phyloP scores from a whole-genome alignment of 2,888 invertebrate species.

The Homarus gammarus region DNA sequence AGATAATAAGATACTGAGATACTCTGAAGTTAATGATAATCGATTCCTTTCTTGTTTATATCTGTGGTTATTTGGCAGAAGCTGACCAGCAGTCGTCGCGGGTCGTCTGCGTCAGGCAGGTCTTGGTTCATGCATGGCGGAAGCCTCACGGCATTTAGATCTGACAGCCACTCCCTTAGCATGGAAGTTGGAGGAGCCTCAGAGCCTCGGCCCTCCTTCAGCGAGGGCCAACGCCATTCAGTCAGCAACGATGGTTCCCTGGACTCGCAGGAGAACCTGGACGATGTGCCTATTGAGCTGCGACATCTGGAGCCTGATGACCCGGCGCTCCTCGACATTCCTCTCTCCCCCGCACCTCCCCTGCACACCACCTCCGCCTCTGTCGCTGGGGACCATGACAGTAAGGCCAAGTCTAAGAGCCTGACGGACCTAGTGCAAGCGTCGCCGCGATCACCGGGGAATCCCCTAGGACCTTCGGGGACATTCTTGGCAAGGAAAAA shows the following conservation, averaged over 20 bases:
- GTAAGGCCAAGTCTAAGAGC: slow-evolving; percentile 71
- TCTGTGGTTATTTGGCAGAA: slow-evolving; percentile 63
- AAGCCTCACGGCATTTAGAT: slow-evolving; percentile 49
- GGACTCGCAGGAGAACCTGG: slow-evolving; percentile 80
- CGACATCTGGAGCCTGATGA: slow-evolving; percentile 84
- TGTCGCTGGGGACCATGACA: slow-evolving; percentile 46
- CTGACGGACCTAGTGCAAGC: slow-evolving; percentile 69
- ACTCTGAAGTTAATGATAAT: background rate
- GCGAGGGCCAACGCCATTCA: slow-evolving; percentile 50
- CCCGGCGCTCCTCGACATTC: slow-evolving; percentile 69
- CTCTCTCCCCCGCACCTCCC: slow-evolving; percentile 53
- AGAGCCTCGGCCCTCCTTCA: slow-evolving; percentile 61
- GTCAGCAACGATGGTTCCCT: slow-evolving; percentile 68
- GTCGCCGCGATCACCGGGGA: slow-evolving; percentile 35
- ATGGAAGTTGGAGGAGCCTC: slow-evolving; percentile 50
- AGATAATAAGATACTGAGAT: background rate
- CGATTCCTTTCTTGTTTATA: slow-evolving; percentile 2
- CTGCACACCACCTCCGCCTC: slow-evolving; percentile 21
- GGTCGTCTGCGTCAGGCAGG: slow-evolving; percentile 66
- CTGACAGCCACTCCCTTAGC: slow-evolving; percentile 31
- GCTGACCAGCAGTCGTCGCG: slow-evolving; percentile 74
- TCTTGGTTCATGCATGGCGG: slow-evolving; percentile 73
- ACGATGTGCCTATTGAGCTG: slow-evolving; percentile 92
- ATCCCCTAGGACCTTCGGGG: slow-evolving; percentile 4
- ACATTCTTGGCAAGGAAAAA: slow-evolving; percentile 33